Conservation (phyloP, 1,140 invertebrate species). For the Centruroides vittatus region DNA sequence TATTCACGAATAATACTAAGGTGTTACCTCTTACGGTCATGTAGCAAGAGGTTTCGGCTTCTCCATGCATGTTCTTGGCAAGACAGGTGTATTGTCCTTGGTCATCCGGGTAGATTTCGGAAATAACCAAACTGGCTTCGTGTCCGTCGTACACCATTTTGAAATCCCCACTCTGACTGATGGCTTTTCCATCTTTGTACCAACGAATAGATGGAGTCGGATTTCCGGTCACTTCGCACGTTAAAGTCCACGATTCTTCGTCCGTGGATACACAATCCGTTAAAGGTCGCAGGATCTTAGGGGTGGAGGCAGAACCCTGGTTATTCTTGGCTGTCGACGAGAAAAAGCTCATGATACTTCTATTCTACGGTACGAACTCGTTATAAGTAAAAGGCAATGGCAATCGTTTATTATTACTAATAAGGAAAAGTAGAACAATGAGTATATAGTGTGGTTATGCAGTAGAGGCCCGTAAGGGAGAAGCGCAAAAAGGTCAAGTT, state of each 20-base stretch:
- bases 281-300: constrained; percentile 52
- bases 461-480: not conserved
- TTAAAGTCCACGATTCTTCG: constrained; percentile 59
- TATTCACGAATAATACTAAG: too few species aligned
- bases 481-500: not conserved
- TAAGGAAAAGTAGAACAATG: constrained; percentile 1
- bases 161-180: constrained; percentile 63
- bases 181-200: constrained; percentile 55
- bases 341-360: not conserved
- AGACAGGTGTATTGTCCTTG: constrained; percentile 72
- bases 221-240: constrained; percentile 64
- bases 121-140: constrained; percentile 64
- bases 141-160: constrained; percentile 80
- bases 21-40: constrained; percentile 46
- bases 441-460: not conserved
- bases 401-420: not conserved
- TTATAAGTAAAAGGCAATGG: not conserved
- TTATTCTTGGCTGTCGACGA: not conserved
- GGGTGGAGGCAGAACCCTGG: constrained; percentile 27
- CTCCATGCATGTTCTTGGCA: constrained; percentile 75
- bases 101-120: constrained; percentile 84
- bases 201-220: constrained; percentile 74
- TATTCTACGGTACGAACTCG: too few species aligned
- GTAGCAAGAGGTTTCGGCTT: constrained; percentile 60
- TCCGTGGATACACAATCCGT: constrained; percentile 60